Evolutionary conservation across 2,113 vertebrate species (phyloP), one percentile per base, ranked within the genome.

Genomic region (rabbit (Oryctolagus cuniculus)): DNA sequence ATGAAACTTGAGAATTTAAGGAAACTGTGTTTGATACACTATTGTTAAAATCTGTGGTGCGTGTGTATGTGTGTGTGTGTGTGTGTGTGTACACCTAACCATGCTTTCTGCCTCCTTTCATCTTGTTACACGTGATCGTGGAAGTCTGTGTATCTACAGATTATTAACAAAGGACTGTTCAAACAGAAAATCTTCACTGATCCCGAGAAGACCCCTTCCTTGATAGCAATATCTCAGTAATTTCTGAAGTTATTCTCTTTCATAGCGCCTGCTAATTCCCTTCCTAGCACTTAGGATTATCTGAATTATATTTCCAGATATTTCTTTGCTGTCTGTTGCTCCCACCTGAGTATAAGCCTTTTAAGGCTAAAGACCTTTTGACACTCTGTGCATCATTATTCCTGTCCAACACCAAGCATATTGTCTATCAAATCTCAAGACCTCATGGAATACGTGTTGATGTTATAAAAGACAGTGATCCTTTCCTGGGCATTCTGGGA

Each of bases 1-100:
- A 72, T 64, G 61, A 89, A 93, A 51, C 64, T 4, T 64, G 49
- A 94, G 51, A 93, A 74, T 77, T 81, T 64, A 70, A 89, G 49
- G 78, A 22, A 93, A 12, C 19, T n/a, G 8, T 72, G 44, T 25
- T 69, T 51, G 51, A n/a, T 55, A 36, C 1, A 36, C 75, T 79
- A 1, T 90, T 87, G 25, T 89, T 9, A 72, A 36, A 25, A 53
- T 29, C 10, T 34, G 17, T 63, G 44, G 6, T 3, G 6, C 29
- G 19, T 2, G 3, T n/a, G 13, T 24, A 16, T 31, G 10, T n/a
- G 13, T 24, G 21, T 31, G 10, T 27, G 6, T 6, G 25, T 3
- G 2, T 34, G 16, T 51, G 55, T 58, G 19, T 15, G 55, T 16
- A 19, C 55, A 58, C 19, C 55, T 58, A 17, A 19, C 19, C 55